phyloP scores from a whole-genome alignment of 2,797 vertebrate species.

The Schizothorax lantsangensis region DNA sequence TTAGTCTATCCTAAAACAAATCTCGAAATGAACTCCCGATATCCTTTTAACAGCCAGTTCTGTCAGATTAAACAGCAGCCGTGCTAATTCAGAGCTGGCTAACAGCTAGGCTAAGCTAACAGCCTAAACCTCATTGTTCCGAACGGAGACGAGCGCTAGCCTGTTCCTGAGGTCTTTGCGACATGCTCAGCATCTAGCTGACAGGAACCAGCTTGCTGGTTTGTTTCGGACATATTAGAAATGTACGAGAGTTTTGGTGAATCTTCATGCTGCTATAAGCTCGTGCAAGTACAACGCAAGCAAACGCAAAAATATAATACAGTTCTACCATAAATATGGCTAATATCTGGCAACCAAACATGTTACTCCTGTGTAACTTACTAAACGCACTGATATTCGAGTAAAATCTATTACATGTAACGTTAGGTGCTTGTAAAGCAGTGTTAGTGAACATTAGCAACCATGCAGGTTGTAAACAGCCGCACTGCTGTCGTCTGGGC shows the following conservation, averaged over 20 bases:
- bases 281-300: neutral
- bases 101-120: constrained; percentile 43
- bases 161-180: neutral
- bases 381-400: neutral
- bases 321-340: neutral
- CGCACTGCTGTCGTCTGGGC: constrained; percentile 1
- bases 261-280: neutral
- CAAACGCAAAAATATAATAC: neutral
- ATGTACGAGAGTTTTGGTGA: neutral
- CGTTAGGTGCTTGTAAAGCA: neutral
- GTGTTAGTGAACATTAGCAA: no score
- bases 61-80: neutral
- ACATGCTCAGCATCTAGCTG: constrained; percentile 18
- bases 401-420: neutral
- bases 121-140: constrained; percentile 40
- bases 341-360: neutral
- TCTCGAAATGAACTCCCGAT: neutral
- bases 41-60: neutral
- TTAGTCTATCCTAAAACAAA: neutral
- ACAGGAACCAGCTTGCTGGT: neutral
- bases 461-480: neutral
- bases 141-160: constrained; percentile 27
- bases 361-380: neutral
- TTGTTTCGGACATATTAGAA: neutral
- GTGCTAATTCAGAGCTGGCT: constrained; percentile 4